Evolutionary conservation across 1,140 invertebrate genomes (phyloP).

Genomic region (Drosophila grimshawi): DNA sequence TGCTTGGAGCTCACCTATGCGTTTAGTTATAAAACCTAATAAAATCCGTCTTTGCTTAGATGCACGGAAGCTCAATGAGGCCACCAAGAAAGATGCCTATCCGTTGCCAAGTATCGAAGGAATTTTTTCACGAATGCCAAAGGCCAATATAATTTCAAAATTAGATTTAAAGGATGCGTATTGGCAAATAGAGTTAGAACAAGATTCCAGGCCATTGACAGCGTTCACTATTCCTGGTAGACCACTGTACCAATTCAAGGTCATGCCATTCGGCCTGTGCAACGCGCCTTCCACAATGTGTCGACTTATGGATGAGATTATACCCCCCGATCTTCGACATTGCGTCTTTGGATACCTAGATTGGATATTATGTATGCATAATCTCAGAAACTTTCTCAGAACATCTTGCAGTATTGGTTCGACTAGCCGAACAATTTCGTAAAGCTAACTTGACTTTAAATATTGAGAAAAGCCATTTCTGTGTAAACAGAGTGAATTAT

Average conservation of each 20-base stretch:
- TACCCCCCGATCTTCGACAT: too few species aligned
- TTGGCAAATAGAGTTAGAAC: background rate
- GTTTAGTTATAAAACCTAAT: background rate
- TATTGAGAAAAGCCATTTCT: constrained; percentile 22
- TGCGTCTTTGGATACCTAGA: background rate
- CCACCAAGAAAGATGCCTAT: background rate
- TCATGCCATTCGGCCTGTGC: too few species aligned
- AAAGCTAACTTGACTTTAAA: constrained; percentile 20
- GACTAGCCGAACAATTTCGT: constrained; percentile 6
- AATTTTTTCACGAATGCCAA: background rate
- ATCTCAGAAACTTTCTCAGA: background rate
- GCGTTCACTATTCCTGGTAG: constrained; percentile 23
- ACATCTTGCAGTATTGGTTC: constrained; percentile 18
- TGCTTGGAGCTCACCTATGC: background rate
- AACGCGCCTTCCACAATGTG: too few species aligned
- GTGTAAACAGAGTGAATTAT: constrained; percentile 25
- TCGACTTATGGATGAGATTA: too few species aligned
- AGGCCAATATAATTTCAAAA: background rate
- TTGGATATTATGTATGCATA: background rate
- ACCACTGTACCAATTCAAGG: background rate
- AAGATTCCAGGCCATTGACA: background rate
- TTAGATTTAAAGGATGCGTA: background rate
- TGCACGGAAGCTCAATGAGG: background rate
- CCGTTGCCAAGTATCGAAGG: background rate
- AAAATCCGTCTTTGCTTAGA: background rate